Conservation (phyloP, 2,113 vertebrate genomes). For the Gorsachius goisagi region DNA sequence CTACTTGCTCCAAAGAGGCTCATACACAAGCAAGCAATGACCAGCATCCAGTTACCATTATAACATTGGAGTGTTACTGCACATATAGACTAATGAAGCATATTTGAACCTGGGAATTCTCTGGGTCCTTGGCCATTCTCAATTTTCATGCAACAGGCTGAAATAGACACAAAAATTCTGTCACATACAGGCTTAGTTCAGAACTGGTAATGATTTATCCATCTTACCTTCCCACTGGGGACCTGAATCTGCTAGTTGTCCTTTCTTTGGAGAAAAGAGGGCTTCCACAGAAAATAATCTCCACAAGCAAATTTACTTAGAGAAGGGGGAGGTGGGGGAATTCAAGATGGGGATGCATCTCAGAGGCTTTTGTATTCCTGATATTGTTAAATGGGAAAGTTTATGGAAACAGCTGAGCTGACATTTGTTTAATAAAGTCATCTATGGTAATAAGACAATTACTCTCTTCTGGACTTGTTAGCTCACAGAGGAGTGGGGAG, state of each 20-base stretch:
- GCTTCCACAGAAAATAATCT: not conserved
- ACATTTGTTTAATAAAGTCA: not conserved
- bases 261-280: not conserved
- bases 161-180: not conserved
- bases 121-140: not conserved
- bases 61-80: not conserved
- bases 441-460: not conserved
- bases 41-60: not conserved
- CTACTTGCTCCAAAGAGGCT: not conserved
- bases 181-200: not conserved
- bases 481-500: not conserved
- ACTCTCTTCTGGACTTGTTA: not conserved
- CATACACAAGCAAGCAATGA: not conserved
- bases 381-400: not conserved
- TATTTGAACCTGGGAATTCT: not conserved
- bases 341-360: not conserved
- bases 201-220: not conserved
- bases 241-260: not conserved
- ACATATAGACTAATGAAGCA: not conserved
- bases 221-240: not conserved
- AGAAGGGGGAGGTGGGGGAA: not conserved
- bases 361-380: not conserved
- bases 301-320: not conserved
- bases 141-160: not conserved
- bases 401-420: not conserved